Percentiles rank a stretch among this genome's conserved stretches.
Conservation (phyloP, 2,888 invertebrate species). For the Mythimna lalbum region DNA sequence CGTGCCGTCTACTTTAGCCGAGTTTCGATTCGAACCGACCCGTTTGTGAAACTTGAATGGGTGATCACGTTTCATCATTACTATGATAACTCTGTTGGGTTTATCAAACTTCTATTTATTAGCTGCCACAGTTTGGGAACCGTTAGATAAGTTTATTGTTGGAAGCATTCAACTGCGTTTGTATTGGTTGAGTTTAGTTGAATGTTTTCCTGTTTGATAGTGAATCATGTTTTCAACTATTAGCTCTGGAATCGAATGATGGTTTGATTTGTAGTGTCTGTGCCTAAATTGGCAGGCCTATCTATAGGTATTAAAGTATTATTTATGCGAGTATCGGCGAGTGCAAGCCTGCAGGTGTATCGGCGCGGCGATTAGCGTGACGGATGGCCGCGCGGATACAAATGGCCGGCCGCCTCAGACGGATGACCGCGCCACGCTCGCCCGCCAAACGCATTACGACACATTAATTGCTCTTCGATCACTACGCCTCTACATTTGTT, state of each 20-base stretch:
- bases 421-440: conserved; percentile 75
- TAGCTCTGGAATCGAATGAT: background rate
- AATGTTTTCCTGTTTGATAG: conserved; percentile 20
- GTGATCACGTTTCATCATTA: conserved; percentile 87
- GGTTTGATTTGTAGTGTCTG: conserved; percentile 5
- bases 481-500: conserved; percentile 72
- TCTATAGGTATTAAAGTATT: conserved; percentile 20
- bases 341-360: conserved; percentile 78
- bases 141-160: conserved; percentile 60
- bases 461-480: conserved; percentile 83
- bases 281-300: conserved; percentile 4
- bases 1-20: conserved; percentile 85
- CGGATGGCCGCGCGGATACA: conserved; percentile 82
- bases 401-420: conserved; percentile 84
- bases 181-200: conserved; percentile 33
- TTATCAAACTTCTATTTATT: conserved; percentile 82
- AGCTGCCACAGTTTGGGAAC: conserved; percentile 70
- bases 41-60: conserved; percentile 87
- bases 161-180: conserved; percentile 32
- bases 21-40: conserved; percentile 86
- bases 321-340: conserved; percentile 42
- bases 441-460: conserved; percentile 75
- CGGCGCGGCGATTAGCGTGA: conserved; percentile 84
- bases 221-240: conserved; percentile 1
- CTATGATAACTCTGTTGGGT: conserved; percentile 82